Evolutionary conservation across 37 sponge, comb jelly and placozoan genomes (phyloP).

Genomic region (Chondrosia reniformis): DNA sequence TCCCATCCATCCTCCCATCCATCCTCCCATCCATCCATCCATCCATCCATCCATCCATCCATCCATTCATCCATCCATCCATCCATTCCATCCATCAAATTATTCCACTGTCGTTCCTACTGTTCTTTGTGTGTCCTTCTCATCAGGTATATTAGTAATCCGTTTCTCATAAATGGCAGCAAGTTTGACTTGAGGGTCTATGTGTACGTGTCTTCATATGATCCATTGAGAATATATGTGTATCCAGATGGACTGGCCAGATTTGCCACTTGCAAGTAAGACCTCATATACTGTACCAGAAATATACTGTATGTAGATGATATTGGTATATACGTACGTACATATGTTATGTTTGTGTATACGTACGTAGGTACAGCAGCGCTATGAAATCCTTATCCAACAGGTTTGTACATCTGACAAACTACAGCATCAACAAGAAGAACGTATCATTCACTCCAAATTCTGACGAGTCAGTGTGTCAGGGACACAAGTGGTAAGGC

Average conservation of each 20-base stretch:
- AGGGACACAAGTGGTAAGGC: constrained; percentile 95
- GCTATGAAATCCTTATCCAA: constrained; percentile 76
- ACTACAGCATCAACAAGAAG: constrained; percentile 92
- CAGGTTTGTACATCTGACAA: constrained; percentile 86
- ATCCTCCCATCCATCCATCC: no score
- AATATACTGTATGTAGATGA: neutral
- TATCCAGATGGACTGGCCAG: constrained; percentile 89
- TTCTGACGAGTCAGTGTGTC: constrained; percentile 79
- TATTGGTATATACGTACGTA: neutral
- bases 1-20: no score
- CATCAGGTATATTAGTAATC: constrained; percentile 75
- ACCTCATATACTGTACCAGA: neutral
- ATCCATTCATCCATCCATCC: no score
- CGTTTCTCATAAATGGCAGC: constrained; percentile 88
- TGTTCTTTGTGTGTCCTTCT: neutral
- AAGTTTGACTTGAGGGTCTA: constrained; percentile 96
- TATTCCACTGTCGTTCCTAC: neutral
- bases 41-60: no score
- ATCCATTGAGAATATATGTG: constrained; percentile 88
- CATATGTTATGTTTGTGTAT: neutral
- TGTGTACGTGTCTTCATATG: constrained; percentile 87
- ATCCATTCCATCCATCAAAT: no score
- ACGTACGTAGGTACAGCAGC: constrained; percentile 70
- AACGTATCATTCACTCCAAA: constrained; percentile 73
- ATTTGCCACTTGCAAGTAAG: constrained; percentile 93